Evolutionary conservation across 1,140 invertebrate genomes (phyloP).

Genomic region (Druon quercuslanigerum): DNA sequence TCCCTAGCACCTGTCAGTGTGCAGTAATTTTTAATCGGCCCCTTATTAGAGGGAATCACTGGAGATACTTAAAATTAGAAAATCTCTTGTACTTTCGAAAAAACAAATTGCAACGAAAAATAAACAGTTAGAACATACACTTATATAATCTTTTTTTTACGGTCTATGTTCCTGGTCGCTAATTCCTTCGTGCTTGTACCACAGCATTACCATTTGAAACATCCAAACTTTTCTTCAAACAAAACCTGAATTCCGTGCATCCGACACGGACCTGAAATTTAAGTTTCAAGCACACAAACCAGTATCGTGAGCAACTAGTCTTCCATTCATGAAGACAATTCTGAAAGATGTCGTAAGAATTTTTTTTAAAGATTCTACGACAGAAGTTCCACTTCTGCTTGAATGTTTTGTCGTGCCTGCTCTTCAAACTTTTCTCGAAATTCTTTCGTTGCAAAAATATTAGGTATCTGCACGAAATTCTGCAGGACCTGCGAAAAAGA

Average conservation of each 20-base stretch:
- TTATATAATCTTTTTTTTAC: neutral
- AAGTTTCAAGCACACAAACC: neutral
- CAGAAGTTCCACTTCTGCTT: constrained; percentile 76
- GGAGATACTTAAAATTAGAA: no score
- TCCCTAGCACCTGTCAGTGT: no score
- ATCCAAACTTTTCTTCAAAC: neutral
- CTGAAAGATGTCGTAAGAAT: constrained; percentile 26
- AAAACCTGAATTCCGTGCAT: neutral
- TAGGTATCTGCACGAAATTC: constrained; percentile 80
- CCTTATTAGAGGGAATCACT: no score
- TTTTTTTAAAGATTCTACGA: constrained; percentile 57
- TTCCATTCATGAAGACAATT: constrained; percentile 17
- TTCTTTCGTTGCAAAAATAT: constrained; percentile 80
- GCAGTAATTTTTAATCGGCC: no score
- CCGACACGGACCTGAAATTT: neutral
- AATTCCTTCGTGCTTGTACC: constrained; percentile 28
- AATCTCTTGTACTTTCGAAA: no score
- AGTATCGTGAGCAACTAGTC: neutral
- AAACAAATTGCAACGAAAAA: no score
- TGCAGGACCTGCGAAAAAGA: constrained; percentile 76
- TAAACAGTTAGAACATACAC: no score
- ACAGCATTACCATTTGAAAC: constrained; percentile 2
- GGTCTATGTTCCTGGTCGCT: neutral
- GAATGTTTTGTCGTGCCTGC: constrained; percentile 79
- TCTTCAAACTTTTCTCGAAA: constrained; percentile 79